phyloP scores from a whole-genome alignment of 2,113 vertebrate species.

The Ceyx margarethae region DNA sequence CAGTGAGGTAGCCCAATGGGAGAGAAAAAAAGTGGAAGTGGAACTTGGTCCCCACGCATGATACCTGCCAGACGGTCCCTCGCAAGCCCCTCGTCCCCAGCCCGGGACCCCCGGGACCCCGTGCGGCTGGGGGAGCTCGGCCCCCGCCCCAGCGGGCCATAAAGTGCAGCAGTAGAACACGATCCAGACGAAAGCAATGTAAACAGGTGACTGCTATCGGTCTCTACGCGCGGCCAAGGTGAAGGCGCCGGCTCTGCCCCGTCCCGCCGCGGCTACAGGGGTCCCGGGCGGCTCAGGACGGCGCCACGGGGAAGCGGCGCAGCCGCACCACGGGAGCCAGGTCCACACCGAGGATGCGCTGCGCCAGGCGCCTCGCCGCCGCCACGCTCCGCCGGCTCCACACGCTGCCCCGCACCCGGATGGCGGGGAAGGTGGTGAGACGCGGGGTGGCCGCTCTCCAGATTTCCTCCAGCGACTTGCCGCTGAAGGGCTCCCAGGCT shows the following conservation, averaged over 20 bases:
- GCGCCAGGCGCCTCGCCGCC: conserved; percentile 64
- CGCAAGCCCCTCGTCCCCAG: neutral
- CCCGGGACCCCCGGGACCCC: neutral
- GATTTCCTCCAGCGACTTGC: conserved; percentile 73
- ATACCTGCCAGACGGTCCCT: neutral
- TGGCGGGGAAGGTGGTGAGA: conserved; percentile 71
- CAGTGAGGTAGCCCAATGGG: conserved; percentile 78
- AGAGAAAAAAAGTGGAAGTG: conserved; percentile 34
- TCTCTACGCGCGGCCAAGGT: neutral
- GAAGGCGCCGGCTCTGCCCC: neutral
- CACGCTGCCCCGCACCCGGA: conserved; percentile 73
- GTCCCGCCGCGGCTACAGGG: neutral
- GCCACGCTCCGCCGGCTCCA: conserved; percentile 72
- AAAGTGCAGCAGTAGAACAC: conserved; percentile 74
- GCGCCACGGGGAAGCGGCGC: conserved; percentile 69
- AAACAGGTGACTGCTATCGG: conserved; percentile 75
- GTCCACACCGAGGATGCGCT: conserved; percentile 73
- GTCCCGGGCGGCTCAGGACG: conserved; percentile 26
- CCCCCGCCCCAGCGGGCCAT: conserved; percentile 23
- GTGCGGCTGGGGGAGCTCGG: neutral
- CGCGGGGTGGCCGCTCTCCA: conserved; percentile 74
- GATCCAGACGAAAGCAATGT: conserved; percentile 70
- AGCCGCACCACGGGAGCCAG: conserved; percentile 76
- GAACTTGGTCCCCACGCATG: conserved; percentile 57
- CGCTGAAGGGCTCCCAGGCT: conserved; percentile 17